Base-by-base conservation (phyloP, 2,888 invertebrate species). In the Troides helena region DNA sequence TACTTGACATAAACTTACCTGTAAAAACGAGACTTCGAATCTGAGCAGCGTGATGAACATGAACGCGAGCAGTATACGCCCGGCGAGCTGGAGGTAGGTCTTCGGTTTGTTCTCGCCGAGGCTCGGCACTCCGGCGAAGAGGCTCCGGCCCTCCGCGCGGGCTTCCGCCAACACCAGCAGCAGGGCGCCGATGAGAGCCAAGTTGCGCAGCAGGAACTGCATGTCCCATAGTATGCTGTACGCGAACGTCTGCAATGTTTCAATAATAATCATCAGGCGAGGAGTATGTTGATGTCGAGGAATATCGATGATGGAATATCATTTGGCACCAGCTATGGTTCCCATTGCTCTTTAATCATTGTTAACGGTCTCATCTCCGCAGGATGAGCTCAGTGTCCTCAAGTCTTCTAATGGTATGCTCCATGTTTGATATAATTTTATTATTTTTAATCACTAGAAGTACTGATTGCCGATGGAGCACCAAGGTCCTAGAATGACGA, bases 201-300 rank as follows among this genome's bases (percentile, higher is more conserved):
- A 90, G 92, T 99, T 99, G 73, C 99, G 95, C 76, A 99, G 95
- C 72, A 99, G 93, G 92, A 99, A 99, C 87, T 99, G 99, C 83
- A 99, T 87, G 87, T 99, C 99, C 99, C 99, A 99, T 70, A 99
- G 93, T 90, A 99, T 99, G 86, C 98, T 98, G 93, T 98, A 98
- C 0, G 98, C 98, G 80, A 98, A 94, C 65, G 98, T 98, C 97
- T 97, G 92, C 0, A 85, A 85, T 61, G 58, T 64, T 36, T 21
- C 10, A 39, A 39, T 39, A 39, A 10, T 39, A 10, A 39, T 39
- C 1, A 10, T 30, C 30, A 30, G 30, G 30, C 30, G 30, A 30
- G 30, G 30, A 21, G 21, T 21, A 21, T 21, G 21, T 21, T 21
- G 21, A 21, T 21, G 21, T 21, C 30, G 30, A 30, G 30, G 30